phyloP scores from a whole-genome alignment of 2,888 invertebrate genomes.

The Brachynemurus nebulosus region DNA sequence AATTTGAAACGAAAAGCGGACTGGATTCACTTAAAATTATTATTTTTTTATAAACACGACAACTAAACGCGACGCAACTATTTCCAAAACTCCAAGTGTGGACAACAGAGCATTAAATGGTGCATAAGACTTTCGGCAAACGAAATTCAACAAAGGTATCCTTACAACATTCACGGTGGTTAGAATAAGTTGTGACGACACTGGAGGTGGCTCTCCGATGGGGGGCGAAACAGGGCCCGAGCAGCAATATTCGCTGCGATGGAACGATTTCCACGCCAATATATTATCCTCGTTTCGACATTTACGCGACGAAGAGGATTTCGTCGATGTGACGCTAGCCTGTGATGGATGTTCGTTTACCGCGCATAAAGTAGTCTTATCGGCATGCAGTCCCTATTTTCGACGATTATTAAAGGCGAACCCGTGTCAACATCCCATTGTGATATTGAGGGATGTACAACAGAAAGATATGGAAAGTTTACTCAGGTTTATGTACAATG shows the following conservation, averaged over 20 bases:
- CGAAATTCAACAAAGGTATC: background rate
- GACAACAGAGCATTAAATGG: too few relatives aligned
- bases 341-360: conserved; percentile 82
- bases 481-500: conserved; percentile 84
- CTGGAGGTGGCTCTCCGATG: conserved; percentile 37
- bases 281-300: conserved; percentile 82
- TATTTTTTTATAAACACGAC: too few relatives aligned
- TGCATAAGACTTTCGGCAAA: background rate
- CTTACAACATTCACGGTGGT: conserved; percentile 12
- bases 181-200: conserved; percentile 9
- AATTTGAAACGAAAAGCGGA: too few relatives aligned
- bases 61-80: too few relatives aligned
- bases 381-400: conserved; percentile 89
- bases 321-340: conserved; percentile 84
- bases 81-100: too few relatives aligned
- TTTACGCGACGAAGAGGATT: conserved; percentile 79
- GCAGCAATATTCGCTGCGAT: conserved; percentile 85
- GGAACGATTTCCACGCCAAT: conserved; percentile 90
- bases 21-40: too few relatives aligned
- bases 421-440: conserved; percentile 82
- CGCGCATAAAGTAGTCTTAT: conserved; percentile 80
- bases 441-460: conserved; percentile 73
- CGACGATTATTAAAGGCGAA: conserved; percentile 75
- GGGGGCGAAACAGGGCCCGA: conserved; percentile 46
- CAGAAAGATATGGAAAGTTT: conserved; percentile 77